Conservation (phyloP, 2,113 vertebrate genomes). For the Thoracochromis brauschi region DNA sequence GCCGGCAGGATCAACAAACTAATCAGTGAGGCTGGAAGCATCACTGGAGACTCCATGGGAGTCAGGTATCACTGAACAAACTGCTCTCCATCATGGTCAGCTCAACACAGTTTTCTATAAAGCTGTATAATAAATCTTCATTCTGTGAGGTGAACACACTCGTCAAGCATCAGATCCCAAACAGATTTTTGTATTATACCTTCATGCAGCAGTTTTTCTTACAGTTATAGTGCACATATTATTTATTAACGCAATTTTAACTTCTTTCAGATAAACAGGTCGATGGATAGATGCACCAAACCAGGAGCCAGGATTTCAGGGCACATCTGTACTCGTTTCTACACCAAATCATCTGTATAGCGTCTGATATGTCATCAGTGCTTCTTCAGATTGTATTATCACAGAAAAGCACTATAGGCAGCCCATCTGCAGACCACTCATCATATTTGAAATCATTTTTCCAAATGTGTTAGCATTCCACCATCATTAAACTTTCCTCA, state of each 20-base stretch:
- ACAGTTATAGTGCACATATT: background rate
- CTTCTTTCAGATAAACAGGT: background rate
- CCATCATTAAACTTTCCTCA: background rate
- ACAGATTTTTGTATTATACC: background rate
- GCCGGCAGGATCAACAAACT: background rate
- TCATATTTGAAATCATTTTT: background rate
- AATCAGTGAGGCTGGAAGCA: background rate
- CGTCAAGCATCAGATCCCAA: background rate
- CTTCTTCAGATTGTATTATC: background rate
- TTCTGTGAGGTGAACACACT: background rate
- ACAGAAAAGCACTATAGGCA: background rate
- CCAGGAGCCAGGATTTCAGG: background rate
- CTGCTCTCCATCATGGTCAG: background rate
- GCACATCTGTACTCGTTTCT: background rate
- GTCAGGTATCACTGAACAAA: background rate
- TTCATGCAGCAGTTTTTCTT: background rate
- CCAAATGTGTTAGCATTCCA: fast-evolving
- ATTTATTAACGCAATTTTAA: background rate
- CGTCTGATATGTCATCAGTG: background rate
- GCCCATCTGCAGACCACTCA: background rate
- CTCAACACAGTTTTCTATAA: background rate
- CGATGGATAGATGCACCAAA: background rate
- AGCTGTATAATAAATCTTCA: background rate
- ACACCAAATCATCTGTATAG: background rate
- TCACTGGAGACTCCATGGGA: background rate